phyloP scores from a whole-genome alignment of 2,888 invertebrate species.

The Drosophila villosipedis region DNA sequence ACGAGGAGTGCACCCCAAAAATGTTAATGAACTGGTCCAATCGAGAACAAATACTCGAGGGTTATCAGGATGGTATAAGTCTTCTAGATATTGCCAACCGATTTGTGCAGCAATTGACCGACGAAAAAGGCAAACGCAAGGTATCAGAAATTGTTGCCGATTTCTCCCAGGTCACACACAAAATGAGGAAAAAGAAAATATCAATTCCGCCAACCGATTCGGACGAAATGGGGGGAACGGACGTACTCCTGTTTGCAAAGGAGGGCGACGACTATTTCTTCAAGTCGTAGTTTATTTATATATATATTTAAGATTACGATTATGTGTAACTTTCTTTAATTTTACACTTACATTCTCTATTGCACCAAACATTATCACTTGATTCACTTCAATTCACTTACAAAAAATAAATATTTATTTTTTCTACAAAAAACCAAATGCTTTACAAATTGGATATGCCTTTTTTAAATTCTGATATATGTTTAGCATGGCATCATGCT shows the following conservation, averaged over 20 bases:
- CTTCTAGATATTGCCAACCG: conserved; percentile 5
- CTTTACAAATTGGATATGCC: background rate
- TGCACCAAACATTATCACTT: background rate
- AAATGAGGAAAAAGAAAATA: conserved; percentile 11
- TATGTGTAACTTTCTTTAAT: background rate
- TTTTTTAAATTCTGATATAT: background rate
- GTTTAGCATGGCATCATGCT: background rate
- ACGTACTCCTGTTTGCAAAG: background rate
- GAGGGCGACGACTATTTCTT: conserved; percentile 1
- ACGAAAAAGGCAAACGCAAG: background rate
- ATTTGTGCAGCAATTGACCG: conserved; percentile 1
- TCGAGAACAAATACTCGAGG: conserved; percentile 1
- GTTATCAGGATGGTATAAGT: background rate
- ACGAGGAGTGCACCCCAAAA: background rate
- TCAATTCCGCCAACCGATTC: background rate
- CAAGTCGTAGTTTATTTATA: background rate
- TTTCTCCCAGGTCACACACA: conserved; percentile 10
- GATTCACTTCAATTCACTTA: background rate
- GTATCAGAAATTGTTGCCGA: background rate
- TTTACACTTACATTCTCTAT: background rate
- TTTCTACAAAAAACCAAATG: background rate
- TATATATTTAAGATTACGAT: background rate
- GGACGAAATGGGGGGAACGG: background rate
- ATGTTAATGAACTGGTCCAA: conserved; percentile 2
- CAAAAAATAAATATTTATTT: background rate